phyloP scores from a whole-genome alignment of 2,888 invertebrate genomes.

The Tromatobia lineatoria region DNA sequence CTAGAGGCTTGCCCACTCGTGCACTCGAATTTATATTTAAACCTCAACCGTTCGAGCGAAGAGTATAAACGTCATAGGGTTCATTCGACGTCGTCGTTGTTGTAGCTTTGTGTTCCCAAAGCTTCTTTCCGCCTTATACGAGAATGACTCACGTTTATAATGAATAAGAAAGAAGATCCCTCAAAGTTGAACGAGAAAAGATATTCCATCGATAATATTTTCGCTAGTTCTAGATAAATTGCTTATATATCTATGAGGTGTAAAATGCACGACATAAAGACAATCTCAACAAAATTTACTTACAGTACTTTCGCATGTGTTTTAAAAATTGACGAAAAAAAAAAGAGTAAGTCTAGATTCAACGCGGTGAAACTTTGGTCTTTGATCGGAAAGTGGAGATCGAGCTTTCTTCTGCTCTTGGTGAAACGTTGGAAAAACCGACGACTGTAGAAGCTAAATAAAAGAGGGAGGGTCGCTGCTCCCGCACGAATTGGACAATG shows the following conservation, averaged over 20 bases:
- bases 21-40: slow-evolving; percentile 84
- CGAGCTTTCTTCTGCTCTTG: not conserved
- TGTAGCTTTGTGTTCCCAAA: slow-evolving; percentile 5
- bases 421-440: slow-evolving; percentile 74
- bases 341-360: too few relatives aligned
- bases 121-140: not conserved
- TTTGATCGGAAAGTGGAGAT: not conserved
- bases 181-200: not conserved
- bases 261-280: too few relatives aligned
- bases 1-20: slow-evolving; percentile 81
- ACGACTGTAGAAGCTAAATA: slow-evolving; percentile 72
- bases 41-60: slow-evolving; percentile 66
- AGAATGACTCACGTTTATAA: slow-evolving; percentile 6
- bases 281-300: too few relatives aligned
- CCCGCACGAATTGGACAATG: not conserved
- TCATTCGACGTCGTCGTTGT: slow-evolving; percentile 16
- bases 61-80: slow-evolving; percentile 21
- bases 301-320: too few relatives aligned
- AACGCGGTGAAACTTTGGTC: not conserved
- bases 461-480: not conserved
- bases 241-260: too few relatives aligned
- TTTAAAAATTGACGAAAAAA: too few relatives aligned
- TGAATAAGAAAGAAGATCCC: not conserved
- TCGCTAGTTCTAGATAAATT: too few relatives aligned
- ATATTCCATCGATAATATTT: not conserved